Evolutionary conservation across 2,888 invertebrate genomes (phyloP).

Genomic region (Polydrusus pterygomalis): DNA sequence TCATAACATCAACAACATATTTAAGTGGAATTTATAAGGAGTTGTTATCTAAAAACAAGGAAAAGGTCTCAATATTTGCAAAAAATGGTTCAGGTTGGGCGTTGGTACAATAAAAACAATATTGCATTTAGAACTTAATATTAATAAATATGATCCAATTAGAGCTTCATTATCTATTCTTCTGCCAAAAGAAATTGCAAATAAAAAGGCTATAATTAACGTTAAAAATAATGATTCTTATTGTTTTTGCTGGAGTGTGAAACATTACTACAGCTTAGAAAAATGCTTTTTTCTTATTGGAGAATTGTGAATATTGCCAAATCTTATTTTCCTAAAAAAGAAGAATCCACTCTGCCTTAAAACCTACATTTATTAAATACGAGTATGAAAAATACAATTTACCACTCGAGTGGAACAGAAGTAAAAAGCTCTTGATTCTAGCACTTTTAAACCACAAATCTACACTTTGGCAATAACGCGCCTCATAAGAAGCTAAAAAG

Average conservation of each 20-base stretch:
- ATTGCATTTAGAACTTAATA: too few relatives aligned
- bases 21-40: too few relatives aligned
- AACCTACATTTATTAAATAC: too few relatives aligned
- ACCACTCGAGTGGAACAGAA: background rate
- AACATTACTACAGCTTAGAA: too few relatives aligned
- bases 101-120: background rate
- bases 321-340: too few relatives aligned
- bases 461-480: conserved; percentile 41
- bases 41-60: background rate
- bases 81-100: background rate
- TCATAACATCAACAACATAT: too few relatives aligned
- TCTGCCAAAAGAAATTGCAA: background rate
- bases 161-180: background rate
- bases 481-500: conserved; percentile 43
- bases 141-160: background rate
- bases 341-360: too few relatives aligned
- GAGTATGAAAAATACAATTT: too few relatives aligned
- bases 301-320: too few relatives aligned
- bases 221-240: background rate
- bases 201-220: background rate
- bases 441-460: conserved; percentile 46
- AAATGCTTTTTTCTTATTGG: too few relatives aligned
- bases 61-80: background rate
- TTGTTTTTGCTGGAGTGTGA: background rate
- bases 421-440: conserved; percentile 22